Evolutionary conservation across 2,113 vertebrate genomes (phyloP).

Genomic region (Pomatostomus ruficeps): DNA sequence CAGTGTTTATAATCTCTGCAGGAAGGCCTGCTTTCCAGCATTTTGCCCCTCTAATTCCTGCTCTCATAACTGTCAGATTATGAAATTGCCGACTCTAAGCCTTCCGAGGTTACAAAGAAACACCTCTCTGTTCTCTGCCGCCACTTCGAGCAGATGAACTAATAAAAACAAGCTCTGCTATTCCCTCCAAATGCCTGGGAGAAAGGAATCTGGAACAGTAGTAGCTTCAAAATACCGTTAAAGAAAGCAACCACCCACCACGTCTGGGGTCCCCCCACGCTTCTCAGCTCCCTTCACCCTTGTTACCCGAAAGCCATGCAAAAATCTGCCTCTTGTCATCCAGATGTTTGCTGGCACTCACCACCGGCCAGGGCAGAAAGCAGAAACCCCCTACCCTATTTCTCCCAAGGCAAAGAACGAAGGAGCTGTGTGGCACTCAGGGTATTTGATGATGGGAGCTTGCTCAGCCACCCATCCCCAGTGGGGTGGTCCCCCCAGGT

Average conservation of each 20-base stretch:
- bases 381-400: neutral
- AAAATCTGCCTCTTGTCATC: neutral
- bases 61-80: constrained; percentile 55
- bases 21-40: constrained; percentile 19
- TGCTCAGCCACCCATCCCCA: neutral
- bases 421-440: neutral
- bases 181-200: constrained; percentile 14
- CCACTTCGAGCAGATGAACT: constrained; percentile 28
- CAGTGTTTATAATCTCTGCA: constrained; percentile 17
- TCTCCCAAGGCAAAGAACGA: neutral
- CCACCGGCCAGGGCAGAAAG: neutral
- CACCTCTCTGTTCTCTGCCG: constrained; percentile 33
- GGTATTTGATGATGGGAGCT: neutral
- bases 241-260: constrained; percentile 25
- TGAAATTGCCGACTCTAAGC: constrained; percentile 31
- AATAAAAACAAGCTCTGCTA: constrained; percentile 40
- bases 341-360: neutral
- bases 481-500: fast-evolving
- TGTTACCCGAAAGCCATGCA: neutral
- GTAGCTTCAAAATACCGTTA: constrained; percentile 19
- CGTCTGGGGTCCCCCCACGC: neutral
- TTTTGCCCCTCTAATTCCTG: constrained; percentile 32
- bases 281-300: neutral
- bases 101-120: constrained; percentile 7
- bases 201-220: constrained; percentile 42